phyloP scores from a whole-genome alignment of 2,888 invertebrate genomes.

The Chrysolina oricalcia region DNA sequence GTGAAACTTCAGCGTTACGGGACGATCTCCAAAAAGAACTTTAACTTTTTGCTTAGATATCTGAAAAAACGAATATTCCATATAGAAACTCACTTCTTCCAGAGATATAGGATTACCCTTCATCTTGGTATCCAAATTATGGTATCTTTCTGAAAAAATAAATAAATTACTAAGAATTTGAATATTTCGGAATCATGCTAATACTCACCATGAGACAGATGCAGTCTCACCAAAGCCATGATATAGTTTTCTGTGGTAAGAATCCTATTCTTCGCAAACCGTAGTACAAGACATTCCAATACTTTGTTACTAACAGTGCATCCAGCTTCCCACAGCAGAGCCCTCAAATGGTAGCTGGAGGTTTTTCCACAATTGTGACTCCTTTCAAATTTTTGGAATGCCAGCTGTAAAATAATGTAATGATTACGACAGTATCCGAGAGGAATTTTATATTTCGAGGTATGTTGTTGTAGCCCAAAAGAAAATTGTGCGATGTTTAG shows the following conservation, averaged over 20 bases:
- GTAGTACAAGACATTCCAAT: conserved; percentile 80
- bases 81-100: conserved; percentile 76
- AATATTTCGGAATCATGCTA: conserved; percentile 2
- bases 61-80: too few species aligned
- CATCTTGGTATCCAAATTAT: conserved; percentile 81
- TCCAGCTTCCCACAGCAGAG: conserved; percentile 81
- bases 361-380: conserved; percentile 75
- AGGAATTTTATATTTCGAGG: background rate
- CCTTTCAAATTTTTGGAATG: conserved; percentile 77
- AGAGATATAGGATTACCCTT: conserved; percentile 82
- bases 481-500: too few species aligned
- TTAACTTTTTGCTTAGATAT: too few species aligned
- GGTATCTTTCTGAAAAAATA: conserved; percentile 77
- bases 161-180: background rate
- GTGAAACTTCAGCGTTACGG: too few species aligned
- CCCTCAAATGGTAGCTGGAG: conserved; percentile 78
- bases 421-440: background rate
- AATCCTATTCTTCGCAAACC: conserved; percentile 77
- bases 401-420: conserved; percentile 69
- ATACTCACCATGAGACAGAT: conserved; percentile 77
- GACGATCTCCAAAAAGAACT: too few species aligned
- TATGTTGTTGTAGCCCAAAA: too few species aligned
- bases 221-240: conserved; percentile 78
- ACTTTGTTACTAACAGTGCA: conserved; percentile 84
- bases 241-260: conserved; percentile 78